Percentiles rank a stretch among this genome's conserved stretches.
These are phyloP conservation scores for Eublepharis macularius DNA, from an alignment of 2,113 vertebrate species.

Conservation along the genomic window DNA sequence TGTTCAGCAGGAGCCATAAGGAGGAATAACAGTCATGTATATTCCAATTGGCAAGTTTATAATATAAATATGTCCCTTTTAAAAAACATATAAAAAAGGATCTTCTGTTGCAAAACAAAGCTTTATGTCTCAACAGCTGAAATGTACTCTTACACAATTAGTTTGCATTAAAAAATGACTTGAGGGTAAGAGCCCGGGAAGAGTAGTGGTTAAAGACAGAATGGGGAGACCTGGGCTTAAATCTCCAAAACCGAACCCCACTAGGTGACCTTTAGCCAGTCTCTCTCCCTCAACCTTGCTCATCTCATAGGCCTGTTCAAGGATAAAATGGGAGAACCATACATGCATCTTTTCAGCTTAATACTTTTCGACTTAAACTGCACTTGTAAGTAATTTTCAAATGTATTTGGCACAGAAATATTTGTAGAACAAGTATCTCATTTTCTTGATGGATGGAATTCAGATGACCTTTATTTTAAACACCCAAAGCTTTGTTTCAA, in stretches of 20 bases:
- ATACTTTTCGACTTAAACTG: constrained; percentile 42
- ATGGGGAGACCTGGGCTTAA: too few relatives aligned
- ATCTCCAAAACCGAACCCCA: too few relatives aligned
- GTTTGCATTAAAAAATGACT: constrained; percentile 74
- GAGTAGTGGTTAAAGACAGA: too few relatives aligned
- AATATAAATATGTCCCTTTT: constrained; percentile 33
- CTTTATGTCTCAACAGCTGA: constrained; percentile 51
- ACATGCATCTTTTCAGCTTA: background rate
- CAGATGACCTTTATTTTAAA: too few relatives aligned
- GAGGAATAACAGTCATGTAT: constrained; percentile 45
- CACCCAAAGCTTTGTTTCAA: too few relatives aligned
- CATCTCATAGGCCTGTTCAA: too few relatives aligned
- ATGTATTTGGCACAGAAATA: constrained; percentile 54
- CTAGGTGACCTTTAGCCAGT: too few relatives aligned
- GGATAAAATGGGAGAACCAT: too few relatives aligned
- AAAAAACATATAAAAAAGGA: constrained; percentile 43
- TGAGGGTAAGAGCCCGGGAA: constrained; percentile 12
- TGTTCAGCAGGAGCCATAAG: constrained; percentile 59
- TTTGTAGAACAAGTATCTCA: constrained; percentile 51
- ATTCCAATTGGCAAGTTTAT: constrained; percentile 35
- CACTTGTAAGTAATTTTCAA: constrained; percentile 56
- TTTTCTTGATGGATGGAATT: constrained; percentile 43
- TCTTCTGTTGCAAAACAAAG: constrained; percentile 44
- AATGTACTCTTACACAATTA: constrained; percentile 72
- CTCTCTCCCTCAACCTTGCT: too few relatives aligned